Evolutionary conservation across 2,888 invertebrate species (phyloP), one percentile per base, ranked within the genome.

Genomic region (Agrochola lychnidis): DNA sequence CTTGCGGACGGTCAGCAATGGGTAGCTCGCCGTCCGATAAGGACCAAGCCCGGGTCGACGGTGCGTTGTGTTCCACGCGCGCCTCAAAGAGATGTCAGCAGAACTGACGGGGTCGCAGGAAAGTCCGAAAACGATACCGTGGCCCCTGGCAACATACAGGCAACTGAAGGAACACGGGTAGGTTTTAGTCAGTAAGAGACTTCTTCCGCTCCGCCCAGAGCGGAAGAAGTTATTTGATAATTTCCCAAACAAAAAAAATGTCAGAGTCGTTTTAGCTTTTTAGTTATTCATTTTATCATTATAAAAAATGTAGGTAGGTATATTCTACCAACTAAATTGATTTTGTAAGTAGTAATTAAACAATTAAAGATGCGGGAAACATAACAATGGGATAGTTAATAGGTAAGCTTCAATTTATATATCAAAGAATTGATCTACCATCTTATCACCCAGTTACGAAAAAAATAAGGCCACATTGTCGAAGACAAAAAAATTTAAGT

Each of bases 401-500:
- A 63, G 3, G 6, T 40, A 22, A 48, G 48, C 25, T 66, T 51
- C 22, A 16, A 42, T 56, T 56, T 4, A 56, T 22, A 14, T 59
- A 16, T 53, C 25, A 53, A 72, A 10, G 5, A 30, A 22, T 30
- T 66, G 1, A 0, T 30, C 3, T 9, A 3, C n/a, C n/a, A 53
- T 12, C 9, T 22, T 62, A 42, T 14, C 42, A 53, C 4, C 19
- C 36, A 73, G 25, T 63, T 16, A 16, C 36, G 36, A 30, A 1
- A 30, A 1, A 62, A 73, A 68, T n/a, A 51, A 30, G 30, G 30
- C 16, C 56, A n/a, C 30, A 70, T 64, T 51, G 9, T 25, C 19
- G 22, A 62, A 68, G 9, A 63, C 4, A 72, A 57, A 72, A 77
- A 45, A 30, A 45, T 9, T 42, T 1, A 66, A 71, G 72, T 70